These are phyloP conservation scores for Virgularia gustaviana DNA, from an alignment of 92 coral and sea anemone species.

Conservation along the genomic window DNA sequence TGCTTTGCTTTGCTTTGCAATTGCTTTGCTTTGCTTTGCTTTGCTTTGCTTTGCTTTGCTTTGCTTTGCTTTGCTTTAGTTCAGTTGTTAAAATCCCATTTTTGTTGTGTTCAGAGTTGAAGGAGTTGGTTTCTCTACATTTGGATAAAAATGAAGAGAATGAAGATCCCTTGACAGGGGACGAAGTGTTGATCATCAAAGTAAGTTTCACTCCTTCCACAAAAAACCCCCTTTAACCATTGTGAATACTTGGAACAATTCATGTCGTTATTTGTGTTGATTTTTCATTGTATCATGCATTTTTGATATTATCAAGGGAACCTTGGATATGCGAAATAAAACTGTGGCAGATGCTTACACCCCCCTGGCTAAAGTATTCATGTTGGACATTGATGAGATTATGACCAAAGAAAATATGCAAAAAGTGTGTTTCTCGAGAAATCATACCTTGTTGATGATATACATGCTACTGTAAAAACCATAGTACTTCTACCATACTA, in stretches of 20 bases:
- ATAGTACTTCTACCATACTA: too few relatives aligned
- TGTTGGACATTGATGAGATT: constrained; percentile 67
- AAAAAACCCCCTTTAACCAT: too few relatives aligned
- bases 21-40: too few relatives aligned
- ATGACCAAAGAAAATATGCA: constrained; percentile 75
- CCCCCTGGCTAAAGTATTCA: constrained; percentile 69
- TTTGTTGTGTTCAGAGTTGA: constrained; percentile 53
- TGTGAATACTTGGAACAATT: too few relatives aligned
- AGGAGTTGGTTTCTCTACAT: constrained; percentile 83
- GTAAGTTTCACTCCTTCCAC: constrained; percentile 33
- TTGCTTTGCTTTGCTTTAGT: too few relatives aligned
- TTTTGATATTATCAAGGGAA: constrained; percentile 58
- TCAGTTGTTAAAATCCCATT: background rate
- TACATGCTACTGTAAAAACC: too few relatives aligned
- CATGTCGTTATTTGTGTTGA: background rate
- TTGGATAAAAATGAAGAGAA: constrained; percentile 62
- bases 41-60: too few relatives aligned
- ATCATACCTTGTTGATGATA: too few relatives aligned
- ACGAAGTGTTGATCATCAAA: constrained; percentile 89
- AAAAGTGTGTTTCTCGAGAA: constrained; percentile 66
- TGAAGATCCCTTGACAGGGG: constrained; percentile 91
- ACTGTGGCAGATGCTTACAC: constrained; percentile 85
- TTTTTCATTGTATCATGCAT: background rate
- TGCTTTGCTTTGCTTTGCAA: too few relatives aligned
- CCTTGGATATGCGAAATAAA: constrained; percentile 91